Percentiles rank a stretch among this genome's conserved stretches.
Conservation (phyloP, 2,797 vertebrate genomes). For the Pangasius larnaudii region DNA sequence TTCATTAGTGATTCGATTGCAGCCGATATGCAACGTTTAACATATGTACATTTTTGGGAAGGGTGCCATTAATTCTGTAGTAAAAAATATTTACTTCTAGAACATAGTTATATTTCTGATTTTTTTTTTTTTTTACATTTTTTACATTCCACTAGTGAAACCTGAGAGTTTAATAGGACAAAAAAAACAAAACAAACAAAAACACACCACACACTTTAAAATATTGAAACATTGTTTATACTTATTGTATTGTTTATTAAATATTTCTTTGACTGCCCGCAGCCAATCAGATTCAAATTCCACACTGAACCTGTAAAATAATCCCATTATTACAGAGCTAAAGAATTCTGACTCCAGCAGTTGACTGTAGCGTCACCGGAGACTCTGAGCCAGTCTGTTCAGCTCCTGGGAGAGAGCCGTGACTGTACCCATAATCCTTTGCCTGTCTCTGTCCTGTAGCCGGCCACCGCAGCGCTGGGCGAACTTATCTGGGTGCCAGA, state of each 20-base stretch:
- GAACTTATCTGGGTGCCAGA: slow-evolving; percentile 91
- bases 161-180: background rate
- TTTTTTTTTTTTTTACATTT: background rate
- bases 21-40: background rate
- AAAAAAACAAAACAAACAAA: no score
- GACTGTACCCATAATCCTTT: slow-evolving; percentile 80
- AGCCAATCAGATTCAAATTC: background rate
- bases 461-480: slow-evolving; percentile 83
- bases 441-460: slow-evolving; percentile 76
- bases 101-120: no score
- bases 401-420: slow-evolving; percentile 87
- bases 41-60: background rate
- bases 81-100: background rate
- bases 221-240: background rate
- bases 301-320: background rate
- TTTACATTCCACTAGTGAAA: background rate
- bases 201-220: background rate
- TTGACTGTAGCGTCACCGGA: slow-evolving; percentile 50
- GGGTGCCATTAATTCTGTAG: background rate
- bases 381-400: slow-evolving; percentile 80
- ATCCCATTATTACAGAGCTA: background rate
- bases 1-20: background rate
- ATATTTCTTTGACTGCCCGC: background rate
- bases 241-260: background rate
- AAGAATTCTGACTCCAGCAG: no score